Evolutionary conservation across 2,797 vertebrate species (phyloP).

Genomic region (Bucorvus abyssinicus): DNA sequence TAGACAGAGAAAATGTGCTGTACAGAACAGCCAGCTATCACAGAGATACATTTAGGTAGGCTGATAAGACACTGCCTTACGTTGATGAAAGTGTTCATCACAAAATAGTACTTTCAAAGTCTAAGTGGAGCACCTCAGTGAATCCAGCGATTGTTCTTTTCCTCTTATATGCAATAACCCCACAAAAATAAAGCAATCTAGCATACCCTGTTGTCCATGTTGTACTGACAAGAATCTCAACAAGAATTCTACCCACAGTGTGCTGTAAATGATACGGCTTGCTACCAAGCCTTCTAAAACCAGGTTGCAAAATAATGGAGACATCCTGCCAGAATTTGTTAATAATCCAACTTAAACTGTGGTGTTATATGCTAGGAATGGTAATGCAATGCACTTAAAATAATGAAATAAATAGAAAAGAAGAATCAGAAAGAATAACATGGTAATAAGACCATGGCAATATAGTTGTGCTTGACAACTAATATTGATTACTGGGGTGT

Average conservation of each 20-base stretch:
- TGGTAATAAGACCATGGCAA: constrained; percentile 39
- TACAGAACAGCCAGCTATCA: background rate
- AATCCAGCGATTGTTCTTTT: background rate
- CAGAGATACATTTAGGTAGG: background rate
- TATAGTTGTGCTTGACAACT: constrained; percentile 35
- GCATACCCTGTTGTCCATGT: background rate
- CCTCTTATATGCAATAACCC: background rate
- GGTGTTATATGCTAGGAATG: background rate
- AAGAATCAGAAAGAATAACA: constrained; percentile 36
- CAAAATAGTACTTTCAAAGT: background rate
- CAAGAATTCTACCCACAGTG: background rate
- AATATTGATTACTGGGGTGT: constrained; percentile 64
- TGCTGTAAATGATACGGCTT: background rate
- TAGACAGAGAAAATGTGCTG: background rate
- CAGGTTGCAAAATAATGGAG: background rate
- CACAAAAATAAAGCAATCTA: background rate
- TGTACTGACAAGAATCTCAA: background rate
- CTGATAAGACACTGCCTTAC: background rate
- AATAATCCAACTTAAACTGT: background rate
- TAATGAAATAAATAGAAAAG: constrained; percentile 24
- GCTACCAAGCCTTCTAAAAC: background rate
- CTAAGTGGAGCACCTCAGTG: background rate
- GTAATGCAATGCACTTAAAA: background rate
- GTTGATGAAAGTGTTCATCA: background rate
- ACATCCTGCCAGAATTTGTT: background rate